Conservation (phyloP, 2,797 vertebrate species). For the Lophotriccus pileatus region DNA sequence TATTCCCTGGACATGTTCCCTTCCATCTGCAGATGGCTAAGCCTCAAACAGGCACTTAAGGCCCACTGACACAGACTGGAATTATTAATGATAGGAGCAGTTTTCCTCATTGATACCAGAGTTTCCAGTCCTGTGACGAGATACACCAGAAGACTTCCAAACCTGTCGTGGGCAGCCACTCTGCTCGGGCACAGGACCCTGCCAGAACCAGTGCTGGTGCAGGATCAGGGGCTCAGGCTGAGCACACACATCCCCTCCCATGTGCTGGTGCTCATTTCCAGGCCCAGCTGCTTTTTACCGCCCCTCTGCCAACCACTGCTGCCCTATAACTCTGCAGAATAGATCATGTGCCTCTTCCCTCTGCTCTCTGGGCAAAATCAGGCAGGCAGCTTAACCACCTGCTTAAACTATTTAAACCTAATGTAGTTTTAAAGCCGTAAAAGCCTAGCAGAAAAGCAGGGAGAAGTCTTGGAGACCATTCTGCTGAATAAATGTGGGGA, state of each 20-base stretch:
- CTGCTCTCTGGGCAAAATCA: background rate
- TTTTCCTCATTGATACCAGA: background rate
- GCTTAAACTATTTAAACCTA: background rate
- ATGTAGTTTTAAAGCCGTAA: background rate
- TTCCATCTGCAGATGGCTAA: background rate
- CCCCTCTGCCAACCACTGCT: conserved; percentile 2
- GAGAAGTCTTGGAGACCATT: background rate
- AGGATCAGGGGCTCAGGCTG: background rate
- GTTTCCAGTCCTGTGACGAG: background rate
- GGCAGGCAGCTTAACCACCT: background rate
- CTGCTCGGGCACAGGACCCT: background rate
- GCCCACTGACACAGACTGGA: background rate
- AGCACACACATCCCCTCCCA: background rate
- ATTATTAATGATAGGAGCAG: background rate
- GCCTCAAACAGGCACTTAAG: background rate
- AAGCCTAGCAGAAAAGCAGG: background rate
- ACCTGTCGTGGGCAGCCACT: background rate
- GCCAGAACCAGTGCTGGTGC: background rate
- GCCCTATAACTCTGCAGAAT: background rate
- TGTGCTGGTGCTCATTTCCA: background rate
- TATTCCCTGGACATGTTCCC: background rate
- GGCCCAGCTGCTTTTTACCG: background rate
- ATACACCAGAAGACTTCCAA: background rate
- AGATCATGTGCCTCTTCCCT: background rate
- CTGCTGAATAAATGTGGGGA: background rate